These are phyloP conservation scores for Lasioglossum oenotherae DNA, from an alignment of 2,888 invertebrate species.

Conservation along the genomic window DNA sequence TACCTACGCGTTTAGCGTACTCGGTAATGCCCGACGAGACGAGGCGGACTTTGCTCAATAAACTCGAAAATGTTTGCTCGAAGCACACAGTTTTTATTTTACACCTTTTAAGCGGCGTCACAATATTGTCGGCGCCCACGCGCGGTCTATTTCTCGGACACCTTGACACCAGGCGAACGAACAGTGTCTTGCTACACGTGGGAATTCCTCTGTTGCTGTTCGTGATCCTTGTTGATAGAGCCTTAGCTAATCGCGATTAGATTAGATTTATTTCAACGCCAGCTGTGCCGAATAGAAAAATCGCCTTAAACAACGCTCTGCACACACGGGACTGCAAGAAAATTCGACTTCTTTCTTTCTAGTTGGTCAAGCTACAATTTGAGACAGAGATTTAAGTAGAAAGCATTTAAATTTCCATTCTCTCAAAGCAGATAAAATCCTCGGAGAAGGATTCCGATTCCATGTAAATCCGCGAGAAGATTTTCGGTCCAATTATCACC, in stretches of 20 bases:
- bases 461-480: background rate
- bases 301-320: too few relatives aligned
- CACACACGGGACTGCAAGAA: background rate
- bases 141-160: conserved; percentile 26
- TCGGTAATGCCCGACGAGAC: conserved; percentile 40
- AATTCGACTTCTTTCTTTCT: background rate
- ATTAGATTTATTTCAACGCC: background rate
- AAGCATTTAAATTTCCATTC: background rate
- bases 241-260: background rate
- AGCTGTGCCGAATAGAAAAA: too few relatives aligned
- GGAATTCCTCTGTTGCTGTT: background rate
- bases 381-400: background rate
- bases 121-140: conserved; percentile 54
- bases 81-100: conserved; percentile 63
- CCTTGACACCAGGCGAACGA: background rate
- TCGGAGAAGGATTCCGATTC: background rate
- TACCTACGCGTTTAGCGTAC: conserved; percentile 60
- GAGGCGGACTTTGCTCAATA: conserved; percentile 60
- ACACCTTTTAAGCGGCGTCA: conserved; percentile 62
- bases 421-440: background rate
- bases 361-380: background rate
- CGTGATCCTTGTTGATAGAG: background rate
- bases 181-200: background rate
- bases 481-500: conserved; percentile 1
- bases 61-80: conserved; percentile 66